Base-by-base conservation (phyloP, 1,140 invertebrate species). In the Sarcophaga bullata region DNA sequence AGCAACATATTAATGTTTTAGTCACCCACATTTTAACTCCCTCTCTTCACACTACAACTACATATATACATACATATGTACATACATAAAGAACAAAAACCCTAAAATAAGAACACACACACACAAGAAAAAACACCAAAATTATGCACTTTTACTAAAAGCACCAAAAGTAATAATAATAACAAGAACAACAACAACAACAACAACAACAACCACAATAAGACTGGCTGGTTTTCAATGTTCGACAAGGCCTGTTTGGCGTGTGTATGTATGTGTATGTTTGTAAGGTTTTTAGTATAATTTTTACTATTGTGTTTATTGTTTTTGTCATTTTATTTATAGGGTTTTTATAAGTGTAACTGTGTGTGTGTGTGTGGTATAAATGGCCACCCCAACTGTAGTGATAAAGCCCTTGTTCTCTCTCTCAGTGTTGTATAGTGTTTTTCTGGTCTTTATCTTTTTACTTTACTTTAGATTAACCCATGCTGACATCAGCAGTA, bases 401-500 rank as follows among this genome's bases (percentile, higher is more conserved):
- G 25, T 37, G 25, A 4, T 4, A 37, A 37, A 37, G 25, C 25
- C 4, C 25, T 37, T 37, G 25, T 37, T 37, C 25, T 37, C 4
- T 37, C 25, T 37, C 25, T 37, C 19, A 3, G n/a, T 68, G n/a
- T 68, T 68, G 9, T 52, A 52, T 68, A 37, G 25, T 37, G 25
- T 37, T 68, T 68, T 68, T 68, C 62, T 17, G 62, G 62, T 68
- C n/a, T 68, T 58, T 58, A 58, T 58, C 54, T 58, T 37, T 37
- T 68, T 68, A 68, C 19, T 68, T 17, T 9, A 68, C 62, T 68
- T 68, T 68, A 25, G 62, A 68, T 68, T 68, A 68, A 68, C 62
- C 62, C n/a, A 25, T 68, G 62, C 62, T 68, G 62, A 68, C 62
- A 68, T 68, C 62, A 68, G 62, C 62, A 68, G 62, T 68, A 68